Base-by-base conservation (phyloP, 30 jellyfish, hydroid and myxozoan species). In the Turritopsis rubra region DNA sequence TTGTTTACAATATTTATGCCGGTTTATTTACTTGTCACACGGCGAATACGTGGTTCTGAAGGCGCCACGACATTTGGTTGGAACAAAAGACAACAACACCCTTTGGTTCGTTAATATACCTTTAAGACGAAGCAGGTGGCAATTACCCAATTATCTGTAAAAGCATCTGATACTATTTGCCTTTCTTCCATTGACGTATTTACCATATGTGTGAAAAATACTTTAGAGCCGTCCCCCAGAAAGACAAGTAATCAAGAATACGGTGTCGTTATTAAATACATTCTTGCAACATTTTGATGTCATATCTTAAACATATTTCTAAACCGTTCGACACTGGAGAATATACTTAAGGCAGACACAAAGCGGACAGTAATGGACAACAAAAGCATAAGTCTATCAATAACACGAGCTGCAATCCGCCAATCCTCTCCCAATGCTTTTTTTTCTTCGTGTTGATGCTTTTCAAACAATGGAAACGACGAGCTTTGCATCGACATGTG, bases 391-490 rank as follows among this genome's bases (percentile, higher is more conserved):
- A 84, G 81, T 72, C 97, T 85, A 81, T 91, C 97, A 30, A 91
- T 68, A 22, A 91, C 91, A 30, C 96, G 87, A 19, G 97, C 97
- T 1, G 94, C 97, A 29, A 52, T 71, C 77, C 81, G 84, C 97
- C 97, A 91, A 71, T 91, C 97, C 68, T 87, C 96, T 18, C 85
- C 92, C 73, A 87, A 73, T 29, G 70, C 84, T 71, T 74, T 91
- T 52, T 71, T 53, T 7, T 68, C 92, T 7, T 86, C 41, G 8
- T 89, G 30, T 65, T 65, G 83, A 9, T 20, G 1, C 8, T 41
- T 18, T 27, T 26, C 65, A 53, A 19, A 20, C 65, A 41, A 26
- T 53, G 87, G 29, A 29, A 28, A 66, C 16, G 87, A 81, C 13
- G 60, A 3, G 30, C 77, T 68, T 68, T 68, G 77, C 77, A 27